A percentile compares a stretch with the other conserved stretches of the same genome.
phyloP scores from a whole-genome alignment of 2,888 invertebrate genomes.

The Rhagium mordax region DNA sequence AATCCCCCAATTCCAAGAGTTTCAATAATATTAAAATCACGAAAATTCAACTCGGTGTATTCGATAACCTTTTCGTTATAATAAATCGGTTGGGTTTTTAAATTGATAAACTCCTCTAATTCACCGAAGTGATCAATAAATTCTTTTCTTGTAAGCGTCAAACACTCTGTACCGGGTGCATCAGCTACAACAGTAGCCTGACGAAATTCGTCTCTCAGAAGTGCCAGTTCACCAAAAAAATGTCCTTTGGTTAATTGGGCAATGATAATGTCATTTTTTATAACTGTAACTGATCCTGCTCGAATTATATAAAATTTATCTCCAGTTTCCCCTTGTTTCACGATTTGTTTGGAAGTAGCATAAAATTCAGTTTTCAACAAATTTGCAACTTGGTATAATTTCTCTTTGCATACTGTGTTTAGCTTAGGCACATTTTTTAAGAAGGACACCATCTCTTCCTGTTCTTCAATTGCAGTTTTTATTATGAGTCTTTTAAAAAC shows the following conservation, averaged over 20 bases:
- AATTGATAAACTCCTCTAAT: constrained; percentile 75
- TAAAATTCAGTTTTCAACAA: constrained; percentile 92
- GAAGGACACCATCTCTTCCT: constrained; percentile 89
- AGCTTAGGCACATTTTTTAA: constrained; percentile 86
- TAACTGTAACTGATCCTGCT: constrained; percentile 84
- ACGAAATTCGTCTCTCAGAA: constrained; percentile 86
- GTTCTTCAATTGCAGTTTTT: constrained; percentile 85
- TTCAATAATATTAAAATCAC: constrained; percentile 85
- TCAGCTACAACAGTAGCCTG: constrained; percentile 93
- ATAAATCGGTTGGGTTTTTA: constrained; percentile 49
- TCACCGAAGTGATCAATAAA: constrained; percentile 91
- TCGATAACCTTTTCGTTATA: constrained; percentile 65
- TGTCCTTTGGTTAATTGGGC: constrained; percentile 83
- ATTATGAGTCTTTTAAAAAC: constrained; percentile 94
- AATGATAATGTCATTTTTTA: constrained; percentile 74
- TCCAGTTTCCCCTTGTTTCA: constrained; percentile 84
- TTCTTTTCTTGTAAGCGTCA: constrained; percentile 84
- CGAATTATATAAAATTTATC: constrained; percentile 94
- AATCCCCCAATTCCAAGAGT: constrained; percentile 92
- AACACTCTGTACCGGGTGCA: constrained; percentile 87
- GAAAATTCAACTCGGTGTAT: constrained; percentile 80
- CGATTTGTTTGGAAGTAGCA: constrained; percentile 83
- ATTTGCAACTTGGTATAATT: constrained; percentile 87
- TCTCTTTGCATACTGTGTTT: constrained; percentile 79
- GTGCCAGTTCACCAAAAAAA: constrained; percentile 92